Conservation (phyloP, 2,797 vertebrate genomes). For the Pseudomugil tenellus region DNA sequence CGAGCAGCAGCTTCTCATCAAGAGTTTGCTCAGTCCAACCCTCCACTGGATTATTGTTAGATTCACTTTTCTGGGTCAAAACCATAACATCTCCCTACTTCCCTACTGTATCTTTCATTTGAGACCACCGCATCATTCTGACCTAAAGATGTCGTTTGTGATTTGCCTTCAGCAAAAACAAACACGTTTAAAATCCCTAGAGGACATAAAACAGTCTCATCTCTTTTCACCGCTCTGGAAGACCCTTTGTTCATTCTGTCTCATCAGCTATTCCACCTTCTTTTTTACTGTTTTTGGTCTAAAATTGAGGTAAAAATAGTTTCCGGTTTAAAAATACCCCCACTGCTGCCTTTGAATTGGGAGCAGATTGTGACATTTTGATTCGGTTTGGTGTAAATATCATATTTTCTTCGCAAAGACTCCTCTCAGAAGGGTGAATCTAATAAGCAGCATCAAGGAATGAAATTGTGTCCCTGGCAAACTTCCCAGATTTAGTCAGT, state of each 20-base stretch:
- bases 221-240: neutral
- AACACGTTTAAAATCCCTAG: neutral
- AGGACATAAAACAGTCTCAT: neutral
- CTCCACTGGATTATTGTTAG: conserved; percentile 70
- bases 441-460: conserved; percentile 25
- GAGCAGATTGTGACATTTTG: neutral
- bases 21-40: conserved; percentile 30
- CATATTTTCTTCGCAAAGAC: neutral
- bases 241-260: neutral
- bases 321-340: conserved; percentile 1
- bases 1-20: conserved; percentile 42
- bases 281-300: neutral
- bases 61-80: conserved; percentile 72
- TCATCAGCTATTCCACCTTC: neutral
- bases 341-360: neutral
- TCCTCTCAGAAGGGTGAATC: conserved; percentile 9
- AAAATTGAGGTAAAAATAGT: neutral
- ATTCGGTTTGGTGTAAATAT: conserved; percentile 1
- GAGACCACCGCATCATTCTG: neutral
- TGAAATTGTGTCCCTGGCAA: conserved; percentile 12
- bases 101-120: conserved; percentile 19
- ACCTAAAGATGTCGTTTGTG: neutral
- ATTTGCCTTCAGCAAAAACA: neutral
- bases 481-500: conserved; percentile 16
- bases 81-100: conserved; percentile 29